A percentile compares a stretch with the other conserved stretches of the same genome.
These are phyloP conservation scores for Oxyteleia sp. DNA, from an alignment of 2,888 invertebrate genomes.

Conservation along the genomic window DNA sequence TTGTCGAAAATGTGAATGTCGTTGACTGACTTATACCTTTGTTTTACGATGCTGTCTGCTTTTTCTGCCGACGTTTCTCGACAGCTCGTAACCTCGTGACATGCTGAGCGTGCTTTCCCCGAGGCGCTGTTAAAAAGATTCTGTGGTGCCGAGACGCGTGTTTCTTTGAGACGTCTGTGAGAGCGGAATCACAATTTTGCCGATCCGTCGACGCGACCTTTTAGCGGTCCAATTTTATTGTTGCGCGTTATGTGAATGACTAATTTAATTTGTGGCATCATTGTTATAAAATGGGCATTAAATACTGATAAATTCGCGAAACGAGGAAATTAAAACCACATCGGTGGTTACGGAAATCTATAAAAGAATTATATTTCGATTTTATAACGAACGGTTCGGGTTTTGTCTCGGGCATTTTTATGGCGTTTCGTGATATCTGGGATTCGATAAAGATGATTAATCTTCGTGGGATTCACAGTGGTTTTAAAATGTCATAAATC, in stretches of 20 bases:
- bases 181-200: constrained; percentile 49
- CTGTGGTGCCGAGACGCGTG: constrained; percentile 16
- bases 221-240: constrained; percentile 51
- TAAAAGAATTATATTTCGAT: constrained; percentile 46
- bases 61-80: constrained; percentile 45
- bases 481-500: not conserved
- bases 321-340: constrained; percentile 57
- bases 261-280: no score
- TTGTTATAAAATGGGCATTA: constrained; percentile 67
- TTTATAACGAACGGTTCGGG: constrained; percentile 43
- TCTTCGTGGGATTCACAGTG: not conserved
- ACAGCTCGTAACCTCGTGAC: constrained; percentile 66
- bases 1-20: constrained; percentile 58
- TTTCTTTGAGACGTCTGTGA: constrained; percentile 50
- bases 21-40: constrained; percentile 66
- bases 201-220: constrained; percentile 49
- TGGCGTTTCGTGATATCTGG: constrained; percentile 35
- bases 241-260: no score
- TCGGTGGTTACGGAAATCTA: constrained; percentile 57
- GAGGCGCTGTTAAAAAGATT: constrained; percentile 51
- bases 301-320: constrained; percentile 55
- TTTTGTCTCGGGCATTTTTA: constrained; percentile 57
- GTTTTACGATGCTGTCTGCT: constrained; percentile 71
- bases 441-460: constrained; percentile 36
- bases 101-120: constrained; percentile 68